Conservation (phyloP, 2,113 vertebrate genomes). For the Antechinus flavipes region DNA sequence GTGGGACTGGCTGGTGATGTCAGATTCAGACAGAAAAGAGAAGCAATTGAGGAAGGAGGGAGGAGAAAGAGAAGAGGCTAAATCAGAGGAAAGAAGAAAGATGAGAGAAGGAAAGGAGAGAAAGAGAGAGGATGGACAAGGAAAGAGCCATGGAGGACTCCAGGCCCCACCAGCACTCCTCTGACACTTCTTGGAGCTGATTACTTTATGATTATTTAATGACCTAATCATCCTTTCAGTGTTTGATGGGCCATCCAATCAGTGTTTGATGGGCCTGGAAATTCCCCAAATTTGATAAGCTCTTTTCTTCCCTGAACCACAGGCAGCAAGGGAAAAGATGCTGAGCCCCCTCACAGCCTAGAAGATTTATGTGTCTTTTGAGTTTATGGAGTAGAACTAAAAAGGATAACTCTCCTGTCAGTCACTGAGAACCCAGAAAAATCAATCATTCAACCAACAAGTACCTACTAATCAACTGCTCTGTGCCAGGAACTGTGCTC, state of each 20-base stretch:
- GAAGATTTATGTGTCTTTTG: not conserved
- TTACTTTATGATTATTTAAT: not conserved
- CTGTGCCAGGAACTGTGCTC: not conserved
- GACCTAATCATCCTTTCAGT: not conserved
- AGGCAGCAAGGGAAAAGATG: not conserved
- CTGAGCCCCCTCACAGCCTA: not conserved
- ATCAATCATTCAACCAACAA: not conserved
- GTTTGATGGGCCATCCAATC: conserved; percentile 3
- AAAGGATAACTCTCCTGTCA: not conserved
- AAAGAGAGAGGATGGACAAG: not conserved
- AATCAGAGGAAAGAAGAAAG: not conserved
- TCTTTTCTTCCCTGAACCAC: not conserved
- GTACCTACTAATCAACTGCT: not conserved
- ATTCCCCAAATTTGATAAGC: not conserved
- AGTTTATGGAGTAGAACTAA: not conserved
- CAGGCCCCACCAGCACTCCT: not conserved
- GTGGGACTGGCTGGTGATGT: not conserved
- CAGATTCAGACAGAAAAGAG: not conserved
- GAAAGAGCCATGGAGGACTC: not conserved
- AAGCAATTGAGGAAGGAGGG: not conserved
- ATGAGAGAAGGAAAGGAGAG: not conserved
- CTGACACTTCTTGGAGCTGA: not conserved
- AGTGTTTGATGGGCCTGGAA: conserved; percentile 1
- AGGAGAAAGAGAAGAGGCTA: not conserved
- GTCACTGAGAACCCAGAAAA: not conserved